Base-by-base conservation (phyloP, 2,797 vertebrate genomes). In the Myotis planiceps region DNA sequence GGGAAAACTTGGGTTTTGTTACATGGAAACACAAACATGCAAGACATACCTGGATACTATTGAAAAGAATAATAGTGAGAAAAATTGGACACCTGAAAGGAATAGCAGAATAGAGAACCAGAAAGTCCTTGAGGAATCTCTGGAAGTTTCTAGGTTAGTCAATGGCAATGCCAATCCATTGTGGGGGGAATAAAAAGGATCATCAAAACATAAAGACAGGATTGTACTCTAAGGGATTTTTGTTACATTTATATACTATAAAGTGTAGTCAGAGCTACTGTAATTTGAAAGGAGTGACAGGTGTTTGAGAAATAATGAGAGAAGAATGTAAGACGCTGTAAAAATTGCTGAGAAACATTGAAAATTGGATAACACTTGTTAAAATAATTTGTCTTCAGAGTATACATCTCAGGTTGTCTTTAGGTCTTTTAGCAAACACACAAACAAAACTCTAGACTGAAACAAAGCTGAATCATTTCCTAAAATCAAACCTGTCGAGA, bases 321-420 rank as follows among this genome's bases (percentile, higher is more conserved):
- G 27, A 53, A 75, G 10, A 75, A 83, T n/a, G 0, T 18, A 66
- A 75, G 27, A 89, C 68, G 15, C 23, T 89, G 9, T 65, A 84
- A 89, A 90, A 88, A 25, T 39, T 82, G 12, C 25, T 69, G n/a
- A 93, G 82, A 90, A 96, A 79, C 16, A 86, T 1, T 71, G 37
- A 72, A 81, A 65, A 49, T 6, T 66, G 16, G 39, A 65, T 66
- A 71, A 75, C 0, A 74, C 3, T 53, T 63, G 3, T 92, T 39
- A 74, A 58, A 84, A 3, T 76, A 37, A 81, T 95, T 89, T 91
- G 80, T 42, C 9, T 63, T 92, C 19, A 51, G 58, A 68, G 9
- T 42, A 3, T 18, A 19, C 16, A 53, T 63, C 29, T 65, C 42
- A 81, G 13, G 21, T 39, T 82, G 47, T 9, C 32, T 85, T 85